Evolutionary conservation across 2,797 vertebrate species (phyloP), one percentile per base, ranked within the genome.

Genomic region (Enteromius trimaculatus): DNA sequence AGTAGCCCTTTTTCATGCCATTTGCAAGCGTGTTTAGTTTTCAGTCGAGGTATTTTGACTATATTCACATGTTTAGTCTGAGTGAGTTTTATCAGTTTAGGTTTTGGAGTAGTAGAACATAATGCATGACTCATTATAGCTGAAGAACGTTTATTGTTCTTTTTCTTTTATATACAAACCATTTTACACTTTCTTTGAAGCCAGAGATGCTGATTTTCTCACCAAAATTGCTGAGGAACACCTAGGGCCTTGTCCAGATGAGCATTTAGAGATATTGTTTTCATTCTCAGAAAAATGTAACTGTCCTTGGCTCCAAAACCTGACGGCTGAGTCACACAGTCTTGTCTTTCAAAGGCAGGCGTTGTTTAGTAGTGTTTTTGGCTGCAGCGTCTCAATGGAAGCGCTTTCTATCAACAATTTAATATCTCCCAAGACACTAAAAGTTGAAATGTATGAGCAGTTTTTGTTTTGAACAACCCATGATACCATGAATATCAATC

Each of bases 391-490:
- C 88, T 87, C 88, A 88, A 87, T 89, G 84, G 86, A 91, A 85
- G 86, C 86, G 79, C 64, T 88, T 85, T 86, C 84, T 85, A 86
- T 87, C 90, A 90, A 86, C 85, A 86, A 87, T 62, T 84, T 26
- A 80, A 53, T 88, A 85, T 74, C 75, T 64, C 80, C 80, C 58
- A 64, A 74, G 80, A 65, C 44, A 65, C 42, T 64, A 13, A 72
- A 86, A 64, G 87, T 80, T 80, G 79, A 47, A 83, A n/a, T 62
- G 81, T 82, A 70, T 88, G 85, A 85, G 65, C 85, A 82, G 71
- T 70, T 80, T 86, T 90, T 90, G 81, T 89, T 92, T 90, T 89
- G 83, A 75, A 89, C 83, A 84, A 77, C 75, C 49, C 17, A 88
- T 83, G 76, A 87, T 70, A 39, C 80, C 88, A 87, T 89, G 81